Conservation (phyloP, 2,888 invertebrate species). For the Callyntrura sp. region DNA sequence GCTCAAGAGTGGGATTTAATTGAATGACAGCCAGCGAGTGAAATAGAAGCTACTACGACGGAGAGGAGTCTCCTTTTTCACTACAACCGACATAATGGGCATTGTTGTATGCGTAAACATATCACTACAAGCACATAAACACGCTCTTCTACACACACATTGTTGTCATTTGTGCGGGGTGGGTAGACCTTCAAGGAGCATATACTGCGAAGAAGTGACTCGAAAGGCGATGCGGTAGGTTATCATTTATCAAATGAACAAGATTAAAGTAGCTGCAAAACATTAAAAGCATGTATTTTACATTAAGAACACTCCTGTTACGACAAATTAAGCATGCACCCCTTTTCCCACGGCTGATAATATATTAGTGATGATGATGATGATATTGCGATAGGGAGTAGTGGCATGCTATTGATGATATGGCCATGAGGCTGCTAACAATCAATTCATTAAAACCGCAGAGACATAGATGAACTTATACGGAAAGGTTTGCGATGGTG, state of each 20-base stretch:
- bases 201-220: not conserved
- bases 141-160: not conserved
- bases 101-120: slow-evolving; percentile 2
- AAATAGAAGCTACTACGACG: too few relatives aligned
- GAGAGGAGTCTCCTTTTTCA: not conserved
- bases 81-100: not conserved
- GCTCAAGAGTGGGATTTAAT: slow-evolving; percentile 4
- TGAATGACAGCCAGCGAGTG: not conserved
- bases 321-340: slow-evolving; percentile 66
- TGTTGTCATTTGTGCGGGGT: slow-evolving; percentile 24
- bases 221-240: slow-evolving; percentile 67
- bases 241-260: slow-evolving; percentile 69
- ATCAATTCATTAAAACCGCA: slow-evolving; percentile 66
- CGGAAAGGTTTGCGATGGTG: not conserved
- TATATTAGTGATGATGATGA: slow-evolving; percentile 42
- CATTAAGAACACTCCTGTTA: slow-evolving; percentile 62
- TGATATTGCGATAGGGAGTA: not conserved
- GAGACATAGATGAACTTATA: not conserved
- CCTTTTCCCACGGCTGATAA: slow-evolving; percentile 62
- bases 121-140: not conserved
- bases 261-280: slow-evolving; percentile 69
- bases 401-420: not conserved
- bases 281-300: slow-evolving; percentile 73
- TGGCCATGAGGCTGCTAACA: slow-evolving; percentile 3
- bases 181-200: not conserved